These are phyloP conservation scores for Diadophis punctatus DNA, from an alignment of 2,113 vertebrate genomes.

Conservation along the genomic window DNA sequence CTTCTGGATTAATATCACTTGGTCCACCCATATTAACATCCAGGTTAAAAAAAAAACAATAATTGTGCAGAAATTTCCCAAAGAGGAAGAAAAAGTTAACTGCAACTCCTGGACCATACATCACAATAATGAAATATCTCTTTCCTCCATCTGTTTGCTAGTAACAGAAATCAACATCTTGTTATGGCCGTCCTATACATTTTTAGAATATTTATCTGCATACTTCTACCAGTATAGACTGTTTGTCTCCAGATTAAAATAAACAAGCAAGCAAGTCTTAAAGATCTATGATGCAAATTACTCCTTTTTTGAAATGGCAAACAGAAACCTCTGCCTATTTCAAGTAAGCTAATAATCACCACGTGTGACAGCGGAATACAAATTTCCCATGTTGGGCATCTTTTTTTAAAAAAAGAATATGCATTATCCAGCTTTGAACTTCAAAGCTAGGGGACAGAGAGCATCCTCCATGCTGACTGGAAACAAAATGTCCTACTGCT, in stretches of 20 bases:
- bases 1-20: background rate
- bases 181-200: accelerated
- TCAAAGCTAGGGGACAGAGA: conserved; percentile 45
- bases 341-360: conserved; percentile 51
- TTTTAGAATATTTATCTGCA: background rate
- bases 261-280: conserved; percentile 52
- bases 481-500: conserved; percentile 16
- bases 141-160: too few relatives aligned
- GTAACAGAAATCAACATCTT: background rate
- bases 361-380: conserved; percentile 51
- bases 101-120: background rate
- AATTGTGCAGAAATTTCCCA: background rate
- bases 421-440: conserved; percentile 48
- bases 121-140: background rate
- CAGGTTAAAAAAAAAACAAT: background rate
- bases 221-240: background rate
- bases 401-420: background rate
- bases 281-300: conserved; percentile 56
- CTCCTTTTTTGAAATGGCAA: conserved; percentile 22
- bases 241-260: conserved; percentile 24
- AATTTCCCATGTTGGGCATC: conserved; percentile 19
- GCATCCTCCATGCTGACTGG: conserved; percentile 39
- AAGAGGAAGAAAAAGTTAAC: background rate
- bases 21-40: background rate
- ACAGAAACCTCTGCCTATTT: conserved; percentile 52